Conservation (phyloP, 2,888 invertebrate genomes). For the Drosophila mimica region DNA sequence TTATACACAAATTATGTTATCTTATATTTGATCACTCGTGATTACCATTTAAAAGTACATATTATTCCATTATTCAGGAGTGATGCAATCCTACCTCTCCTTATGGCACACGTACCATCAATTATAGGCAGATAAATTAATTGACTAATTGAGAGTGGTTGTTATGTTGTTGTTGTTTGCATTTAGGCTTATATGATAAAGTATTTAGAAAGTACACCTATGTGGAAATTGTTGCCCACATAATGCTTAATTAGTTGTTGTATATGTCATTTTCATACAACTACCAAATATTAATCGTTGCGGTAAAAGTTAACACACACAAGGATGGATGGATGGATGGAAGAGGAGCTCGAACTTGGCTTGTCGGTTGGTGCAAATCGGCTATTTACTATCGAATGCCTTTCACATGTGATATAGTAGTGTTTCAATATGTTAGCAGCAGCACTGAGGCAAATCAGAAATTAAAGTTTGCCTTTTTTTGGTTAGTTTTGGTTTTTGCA, state of each 20-base stretch:
- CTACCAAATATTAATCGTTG: conserved; percentile 6
- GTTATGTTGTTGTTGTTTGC: not conserved
- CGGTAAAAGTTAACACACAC: conserved; percentile 3
- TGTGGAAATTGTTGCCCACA: conserved; percentile 3
- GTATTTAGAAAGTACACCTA: conserved; percentile 1
- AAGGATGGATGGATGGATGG: conserved; percentile 4
- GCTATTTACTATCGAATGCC: conserved; percentile 43
- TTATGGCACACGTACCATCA: not conserved
- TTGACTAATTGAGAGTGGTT: not conserved
- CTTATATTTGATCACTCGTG: not conserved
- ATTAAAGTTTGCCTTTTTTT: conserved; percentile 20
- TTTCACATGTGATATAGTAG: conserved; percentile 39
- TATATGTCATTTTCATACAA: conserved; percentile 2
- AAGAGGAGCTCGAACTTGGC: conserved; percentile 17
- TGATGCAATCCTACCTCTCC: not conserved
- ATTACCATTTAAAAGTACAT: not conserved
- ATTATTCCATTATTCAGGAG: not conserved
- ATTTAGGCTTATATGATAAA: not conserved
- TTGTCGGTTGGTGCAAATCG: conserved; percentile 18
- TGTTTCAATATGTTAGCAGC: conserved; percentile 24
- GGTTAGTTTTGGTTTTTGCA: conserved; percentile 16
- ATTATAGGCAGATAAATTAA: not conserved
- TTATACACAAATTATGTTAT: not conserved
- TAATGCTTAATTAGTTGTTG: conserved; percentile 12
- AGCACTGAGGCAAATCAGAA: conserved; percentile 52